Conservation (phyloP, 92 coral and sea anemone genomes). For the Umimayanthus chanpuru region DNA sequence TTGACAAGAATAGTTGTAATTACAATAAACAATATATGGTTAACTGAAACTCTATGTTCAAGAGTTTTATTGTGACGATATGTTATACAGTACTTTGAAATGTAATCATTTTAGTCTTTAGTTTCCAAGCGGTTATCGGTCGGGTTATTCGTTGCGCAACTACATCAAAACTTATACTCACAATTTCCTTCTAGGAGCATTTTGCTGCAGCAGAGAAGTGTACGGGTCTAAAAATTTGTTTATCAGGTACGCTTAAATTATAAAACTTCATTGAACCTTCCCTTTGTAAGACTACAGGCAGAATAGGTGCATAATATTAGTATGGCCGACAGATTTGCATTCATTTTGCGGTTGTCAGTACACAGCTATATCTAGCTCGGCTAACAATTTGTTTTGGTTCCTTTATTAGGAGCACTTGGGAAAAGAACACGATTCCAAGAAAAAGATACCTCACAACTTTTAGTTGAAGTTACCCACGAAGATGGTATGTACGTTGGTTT, state of each 20-base stretch:
- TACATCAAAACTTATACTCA: background rate
- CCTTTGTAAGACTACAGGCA: background rate
- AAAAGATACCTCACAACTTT: conserved; percentile 74
- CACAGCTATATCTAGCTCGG: background rate
- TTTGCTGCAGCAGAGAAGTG: conserved; percentile 74
- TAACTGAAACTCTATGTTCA: too few species aligned
- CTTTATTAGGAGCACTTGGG: conserved; percentile 85
- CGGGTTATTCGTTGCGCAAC: too few species aligned
- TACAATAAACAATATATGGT: too few species aligned
- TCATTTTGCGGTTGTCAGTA: background rate
- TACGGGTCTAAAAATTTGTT: conserved; percentile 68
- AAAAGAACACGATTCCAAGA: conserved; percentile 95
- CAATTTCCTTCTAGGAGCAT: conserved; percentile 70
- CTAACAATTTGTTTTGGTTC: background rate
- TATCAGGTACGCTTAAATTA: conserved; percentile 63
- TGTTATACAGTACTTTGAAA: too few species aligned
- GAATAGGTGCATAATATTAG: background rate
- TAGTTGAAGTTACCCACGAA: conserved; percentile 62
- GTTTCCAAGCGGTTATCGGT: too few species aligned
- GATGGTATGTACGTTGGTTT: conserved; percentile 41
- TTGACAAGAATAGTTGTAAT: too few species aligned
- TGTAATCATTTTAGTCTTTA: too few species aligned
- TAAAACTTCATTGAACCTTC: background rate
- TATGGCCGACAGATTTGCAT: background rate
- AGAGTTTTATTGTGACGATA: too few species aligned